Percentiles rank a stretch among this genome's conserved stretches.
Conservation (phyloP, 1,140 invertebrate species). For the Watersipora subatra region DNA sequence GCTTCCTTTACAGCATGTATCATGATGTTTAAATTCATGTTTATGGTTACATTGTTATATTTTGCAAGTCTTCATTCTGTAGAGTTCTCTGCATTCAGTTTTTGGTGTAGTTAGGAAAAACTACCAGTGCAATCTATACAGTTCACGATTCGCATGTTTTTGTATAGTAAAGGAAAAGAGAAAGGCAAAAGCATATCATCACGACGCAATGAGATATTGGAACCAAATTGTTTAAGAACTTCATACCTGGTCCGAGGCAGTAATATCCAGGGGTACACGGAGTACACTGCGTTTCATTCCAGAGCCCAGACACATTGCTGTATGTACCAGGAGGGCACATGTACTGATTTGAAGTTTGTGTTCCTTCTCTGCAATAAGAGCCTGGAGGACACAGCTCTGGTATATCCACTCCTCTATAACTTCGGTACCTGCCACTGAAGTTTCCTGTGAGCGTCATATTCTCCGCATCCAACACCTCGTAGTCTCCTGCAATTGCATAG, state of each 20-base stretch:
- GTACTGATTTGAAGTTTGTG: constrained; percentile 20
- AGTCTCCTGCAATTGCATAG: constrained; percentile 32
- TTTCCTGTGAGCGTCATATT: constrained; percentile 25
- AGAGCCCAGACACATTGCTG: constrained; percentile 26
- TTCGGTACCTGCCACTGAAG: constrained; percentile 25
- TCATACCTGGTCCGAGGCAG: constrained; percentile 30
- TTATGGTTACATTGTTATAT: too few species aligned
- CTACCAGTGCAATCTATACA: too few species aligned
- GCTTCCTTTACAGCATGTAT: too few species aligned
- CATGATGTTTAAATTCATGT: too few species aligned
- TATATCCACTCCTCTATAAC: constrained; percentile 29
- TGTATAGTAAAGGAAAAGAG: too few species aligned
- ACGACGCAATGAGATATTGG: too few species aligned
- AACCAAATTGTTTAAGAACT: too few species aligned
- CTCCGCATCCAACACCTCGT: constrained; percentile 23
- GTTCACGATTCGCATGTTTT: too few species aligned
- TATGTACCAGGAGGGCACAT: constrained; percentile 26
- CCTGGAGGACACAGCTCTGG: constrained; percentile 27
- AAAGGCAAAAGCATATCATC: too few species aligned
- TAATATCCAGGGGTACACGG: constrained; percentile 27
- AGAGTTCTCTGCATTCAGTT: too few species aligned
- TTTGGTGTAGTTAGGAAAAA: too few species aligned
- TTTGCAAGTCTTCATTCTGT: too few species aligned
- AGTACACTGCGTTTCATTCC: constrained; percentile 22
- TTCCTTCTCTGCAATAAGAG: constrained; percentile 29